Evolutionary conservation across 2,113 vertebrate genomes (phyloP).

Genomic region (Cavia aperea): DNA sequence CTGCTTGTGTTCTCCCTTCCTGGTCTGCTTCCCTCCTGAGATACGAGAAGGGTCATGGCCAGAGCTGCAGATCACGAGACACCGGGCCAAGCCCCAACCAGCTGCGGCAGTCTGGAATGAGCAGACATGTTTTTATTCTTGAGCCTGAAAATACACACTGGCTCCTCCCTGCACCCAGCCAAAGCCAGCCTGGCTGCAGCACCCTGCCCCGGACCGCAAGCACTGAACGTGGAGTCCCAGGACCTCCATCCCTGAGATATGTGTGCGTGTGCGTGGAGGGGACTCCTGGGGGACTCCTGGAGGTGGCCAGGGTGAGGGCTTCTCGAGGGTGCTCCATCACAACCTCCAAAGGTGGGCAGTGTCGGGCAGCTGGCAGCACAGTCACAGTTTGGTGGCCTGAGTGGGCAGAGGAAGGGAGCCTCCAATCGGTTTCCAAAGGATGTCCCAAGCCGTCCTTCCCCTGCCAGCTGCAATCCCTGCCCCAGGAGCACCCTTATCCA

Average conservation of each 20-base stretch:
- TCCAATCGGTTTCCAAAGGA: conserved; percentile 13
- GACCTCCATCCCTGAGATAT: conserved; percentile 54
- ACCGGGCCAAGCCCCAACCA: not conserved
- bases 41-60: not conserved
- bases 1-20: not conserved
- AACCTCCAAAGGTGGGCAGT: conserved; percentile 21
- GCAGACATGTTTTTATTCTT: conserved; percentile 58
- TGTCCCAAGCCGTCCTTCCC: rapidly evolving
- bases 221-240: conserved; percentile 24
- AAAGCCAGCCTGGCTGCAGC: not conserved
- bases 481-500: not conserved
- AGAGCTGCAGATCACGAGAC: not conserved
- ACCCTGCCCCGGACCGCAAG: not conserved
- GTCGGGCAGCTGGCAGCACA: not conserved
- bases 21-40: not conserved
- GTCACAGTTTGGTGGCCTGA: conserved; percentile 65
- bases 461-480: not conserved
- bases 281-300: conserved; percentile 23
- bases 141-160: not conserved
- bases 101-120: not conserved
- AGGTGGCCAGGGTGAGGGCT: not conserved
- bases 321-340: not conserved
- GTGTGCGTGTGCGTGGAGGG: not conserved
- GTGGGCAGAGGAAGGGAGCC: not conserved
- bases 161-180: not conserved